Evolutionary conservation across 2,888 invertebrate genomes (phyloP), one percentile per base, ranked within the genome.

Genomic region (Acanthosepion pharaonis): DNA sequence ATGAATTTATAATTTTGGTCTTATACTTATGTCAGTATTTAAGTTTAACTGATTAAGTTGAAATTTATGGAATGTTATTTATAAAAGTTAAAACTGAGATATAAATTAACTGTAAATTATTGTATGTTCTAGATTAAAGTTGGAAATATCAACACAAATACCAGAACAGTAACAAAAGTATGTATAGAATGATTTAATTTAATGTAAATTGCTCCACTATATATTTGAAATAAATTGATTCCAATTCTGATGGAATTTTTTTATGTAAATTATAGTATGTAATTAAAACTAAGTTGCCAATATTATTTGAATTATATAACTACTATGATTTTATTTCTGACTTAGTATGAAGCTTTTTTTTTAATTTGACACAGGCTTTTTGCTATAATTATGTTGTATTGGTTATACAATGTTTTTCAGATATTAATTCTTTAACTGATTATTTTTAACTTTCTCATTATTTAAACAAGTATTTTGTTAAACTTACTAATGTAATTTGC

Each of bases 241-340:
- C 78, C n/a, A 78, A 78, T 78, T 78, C n/a, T 78, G 78, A 78
- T 78, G n/a, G 78, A 78, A 11, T n/a, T 78, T 78, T 64, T 78
- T 78, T 78, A 78, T 15, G 78, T 78, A 5, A 78, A 15, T n/a
- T 15, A 78, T 78, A 78, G 78, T 78, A 78, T 78, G 78, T 18
- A 78, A n/a, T 78, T n/a, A 15, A 78, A 18, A n/a, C 11, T 78
- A 78, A 9, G n/a, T 78, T 78, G 78, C 33, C 78, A 78, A n/a
- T 78, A n/a, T n/a, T 11, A 11, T 78, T 78, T n/a, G 28, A 78
- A 78, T 78, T 78, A n/a, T 78, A 78, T n/a, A n/a, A 78, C 33
- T 78, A 11, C n/a, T 11, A 11, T n/a, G n/a, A 8, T 15, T 78
- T 78, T 78, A 15, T 78, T n/a, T 78, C 2, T n/a, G 1, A 0